Base-by-base conservation (phyloP, 2,888 invertebrate species). In the Pyrochroa serraticornis region DNA sequence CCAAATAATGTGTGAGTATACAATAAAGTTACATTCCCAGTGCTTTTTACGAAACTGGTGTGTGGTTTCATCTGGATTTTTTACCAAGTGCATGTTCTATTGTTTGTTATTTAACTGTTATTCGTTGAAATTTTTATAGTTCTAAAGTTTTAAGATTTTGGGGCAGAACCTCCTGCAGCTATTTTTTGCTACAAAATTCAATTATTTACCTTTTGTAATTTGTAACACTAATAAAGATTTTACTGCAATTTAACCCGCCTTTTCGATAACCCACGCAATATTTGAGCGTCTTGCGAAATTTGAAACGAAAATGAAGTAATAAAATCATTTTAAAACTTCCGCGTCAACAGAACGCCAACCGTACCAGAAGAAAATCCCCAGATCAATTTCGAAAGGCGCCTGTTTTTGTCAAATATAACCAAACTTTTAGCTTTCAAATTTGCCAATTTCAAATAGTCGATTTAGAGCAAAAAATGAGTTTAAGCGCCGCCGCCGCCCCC, bases 21-120 rank as follows among this genome's bases (percentile, higher is more conserved):
- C 42, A 60, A 66, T 46, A 64, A 42, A 37, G 30, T 59, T 67
- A 69, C 71, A 71, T 71, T 71, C 71, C 71, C 71, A 70, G 71
- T 71, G 64, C 63, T 66, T 63, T 64, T 68, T 49, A 43, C 43
- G 43, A 14, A 47, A 34, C 48, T 43, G 52, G 47, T 58, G 58
- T 58, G 46, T 12, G 36, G 31, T 47, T 52, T 42, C 37, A 22
- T 42, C 31, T 10, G 6, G n/a, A 44, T 37, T 46, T 50, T 50
- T 44, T 39, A 44, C 45, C 45, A n/a, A 44, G 33, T 44, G 44
- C 36, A 39, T 53, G 39, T 30, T 37, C 3, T 42, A 30, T 42
- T 10, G 31, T 46, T 53, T 34, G 33, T 53, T 45, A 32, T 46
- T 44, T 36, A 9, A 22, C 43, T 13, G 30, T 35, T 14, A 9